Percentiles rank a stretch among this genome's conserved stretches.
Conservation (phyloP, 2,888 invertebrate genomes). For the Brachyptera putata region DNA sequence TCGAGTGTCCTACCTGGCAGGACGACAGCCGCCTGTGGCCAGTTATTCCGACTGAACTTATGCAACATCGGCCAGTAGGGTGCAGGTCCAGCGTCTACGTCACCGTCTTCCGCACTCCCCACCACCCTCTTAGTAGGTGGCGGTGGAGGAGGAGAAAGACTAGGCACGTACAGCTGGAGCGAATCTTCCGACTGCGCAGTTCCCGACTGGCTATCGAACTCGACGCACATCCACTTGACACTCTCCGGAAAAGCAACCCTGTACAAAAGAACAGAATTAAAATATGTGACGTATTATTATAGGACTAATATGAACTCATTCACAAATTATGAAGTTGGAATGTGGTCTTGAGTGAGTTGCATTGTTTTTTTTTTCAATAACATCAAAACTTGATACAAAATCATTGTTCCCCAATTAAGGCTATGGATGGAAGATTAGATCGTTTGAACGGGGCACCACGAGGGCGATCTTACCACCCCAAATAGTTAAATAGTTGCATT, state of each 20-base stretch:
- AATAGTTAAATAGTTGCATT: too few species aligned
- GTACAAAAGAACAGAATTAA: constrained; percentile 34
- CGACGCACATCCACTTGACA: constrained; percentile 88
- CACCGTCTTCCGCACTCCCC: constrained; percentile 38
- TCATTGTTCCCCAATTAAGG: too few species aligned
- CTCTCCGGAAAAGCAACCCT: constrained; percentile 83
- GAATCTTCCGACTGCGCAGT: constrained; percentile 93
- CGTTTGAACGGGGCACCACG: too few species aligned
- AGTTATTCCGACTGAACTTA: constrained; percentile 64
- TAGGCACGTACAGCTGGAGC: constrained; percentile 64
- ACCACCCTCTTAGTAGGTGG: constrained; percentile 32
- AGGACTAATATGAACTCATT: too few species aligned
- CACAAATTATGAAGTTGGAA: too few species aligned
- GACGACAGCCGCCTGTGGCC: constrained; percentile 83
- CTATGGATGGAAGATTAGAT: too few species aligned
- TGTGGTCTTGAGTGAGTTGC: too few species aligned
- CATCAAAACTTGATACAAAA: too few species aligned
- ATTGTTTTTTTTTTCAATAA: too few species aligned
- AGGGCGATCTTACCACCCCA: too few species aligned
- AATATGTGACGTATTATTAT: too few species aligned
- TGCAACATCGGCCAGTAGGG: constrained; percentile 62
- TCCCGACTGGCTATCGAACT: constrained; percentile 88
- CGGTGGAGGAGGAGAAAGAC: constrained; percentile 16
- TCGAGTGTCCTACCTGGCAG: constrained; percentile 74
- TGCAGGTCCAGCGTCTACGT: constrained; percentile 38